Conservation (phyloP, 2,113 vertebrate species). For the Catharus minimus region DNA sequence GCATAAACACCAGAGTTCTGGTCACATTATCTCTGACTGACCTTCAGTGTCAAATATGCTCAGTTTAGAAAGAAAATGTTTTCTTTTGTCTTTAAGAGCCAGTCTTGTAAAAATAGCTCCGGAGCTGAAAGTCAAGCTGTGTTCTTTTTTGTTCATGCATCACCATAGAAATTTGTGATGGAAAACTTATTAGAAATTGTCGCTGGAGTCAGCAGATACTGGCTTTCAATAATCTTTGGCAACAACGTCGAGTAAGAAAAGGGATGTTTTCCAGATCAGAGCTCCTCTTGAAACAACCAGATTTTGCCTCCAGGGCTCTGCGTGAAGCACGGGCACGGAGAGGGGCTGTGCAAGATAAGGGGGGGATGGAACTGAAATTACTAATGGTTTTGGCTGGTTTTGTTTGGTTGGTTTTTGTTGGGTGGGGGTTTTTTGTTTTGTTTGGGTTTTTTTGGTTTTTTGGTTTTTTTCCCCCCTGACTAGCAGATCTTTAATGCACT, state of each 20-base stretch:
- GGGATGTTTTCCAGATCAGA: not conserved
- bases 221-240: not conserved
- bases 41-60: slow-evolving; percentile 5
- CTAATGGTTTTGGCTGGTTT: not conserved
- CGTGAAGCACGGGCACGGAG: not conserved
- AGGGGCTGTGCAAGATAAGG: not conserved
- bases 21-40: not conserved
- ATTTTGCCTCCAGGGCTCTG: not conserved
- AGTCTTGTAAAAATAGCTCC: slow-evolving; percentile 24
- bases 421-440: no score
- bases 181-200: slow-evolving; percentile 42
- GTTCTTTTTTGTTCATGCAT: slow-evolving; percentile 14
- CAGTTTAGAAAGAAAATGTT: slow-evolving; percentile 16
- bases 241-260: not conserved
- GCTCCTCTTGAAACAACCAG: not conserved
- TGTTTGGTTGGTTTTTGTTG: no score
- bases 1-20: not conserved
- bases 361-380: not conserved
- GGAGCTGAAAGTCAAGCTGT: slow-evolving; percentile 10
- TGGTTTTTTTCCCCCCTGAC: no score
- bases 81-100: slow-evolving; percentile 38
- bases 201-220: slow-evolving; percentile 12
- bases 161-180: slow-evolving; percentile 41
- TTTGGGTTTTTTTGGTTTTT: no score
- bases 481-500: not conserved